Evolutionary conservation across 2,888 invertebrate species (phyloP).

Genomic region (Cantharis rufa): DNA sequence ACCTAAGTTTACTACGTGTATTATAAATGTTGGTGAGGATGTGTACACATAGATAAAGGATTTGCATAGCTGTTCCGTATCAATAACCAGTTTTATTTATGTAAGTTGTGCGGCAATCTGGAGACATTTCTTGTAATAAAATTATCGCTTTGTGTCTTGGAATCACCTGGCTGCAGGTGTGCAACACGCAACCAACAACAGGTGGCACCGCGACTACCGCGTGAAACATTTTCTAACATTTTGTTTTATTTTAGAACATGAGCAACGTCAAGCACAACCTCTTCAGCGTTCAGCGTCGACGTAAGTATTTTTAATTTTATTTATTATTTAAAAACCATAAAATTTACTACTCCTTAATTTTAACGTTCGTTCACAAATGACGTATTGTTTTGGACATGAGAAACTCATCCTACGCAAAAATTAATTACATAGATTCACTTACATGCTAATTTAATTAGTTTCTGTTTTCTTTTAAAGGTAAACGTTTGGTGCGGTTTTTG

Average conservation of each 20-base stretch:
- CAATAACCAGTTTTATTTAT: constrained; percentile 7
- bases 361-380: background rate
- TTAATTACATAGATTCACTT: background rate
- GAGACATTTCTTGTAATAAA: constrained; percentile 32
- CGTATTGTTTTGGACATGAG: background rate
- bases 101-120: constrained; percentile 16
- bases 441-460: background rate
- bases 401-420: background rate
- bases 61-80: constrained; percentile 14
- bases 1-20: background rate
- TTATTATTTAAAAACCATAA: constrained; percentile 9
- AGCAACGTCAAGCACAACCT: constrained; percentile 49
- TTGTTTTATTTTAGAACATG: constrained; percentile 59
- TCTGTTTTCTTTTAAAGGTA: background rate
- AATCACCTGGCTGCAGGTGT: constrained; percentile 48
- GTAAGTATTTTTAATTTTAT: constrained; percentile 55
- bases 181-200: constrained; percentile 42
- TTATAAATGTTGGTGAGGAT: background rate
- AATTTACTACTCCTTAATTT: background rate
- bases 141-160: constrained; percentile 32
- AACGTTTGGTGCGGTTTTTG: background rate
- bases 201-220: constrained; percentile 42
- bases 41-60: constrained; percentile 1
- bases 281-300: constrained; percentile 53
- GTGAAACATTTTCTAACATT: constrained; percentile 37